These are phyloP conservation scores for Ectobius pallidus DNA, from an alignment of 2,888 invertebrate genomes.

Conservation along the genomic window DNA sequence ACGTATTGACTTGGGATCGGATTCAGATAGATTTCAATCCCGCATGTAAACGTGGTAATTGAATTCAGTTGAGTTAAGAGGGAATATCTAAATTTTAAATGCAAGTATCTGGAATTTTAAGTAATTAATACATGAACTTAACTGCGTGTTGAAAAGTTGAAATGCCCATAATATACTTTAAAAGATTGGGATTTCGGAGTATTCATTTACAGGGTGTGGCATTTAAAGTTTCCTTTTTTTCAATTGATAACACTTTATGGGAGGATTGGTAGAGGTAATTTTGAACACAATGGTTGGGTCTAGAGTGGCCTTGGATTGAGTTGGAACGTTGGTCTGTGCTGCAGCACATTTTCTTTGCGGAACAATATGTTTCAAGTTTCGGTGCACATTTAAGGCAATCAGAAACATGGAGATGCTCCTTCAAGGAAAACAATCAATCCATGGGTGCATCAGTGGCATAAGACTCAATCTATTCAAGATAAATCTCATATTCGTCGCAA, in stretches of 20 bases:
- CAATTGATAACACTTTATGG: neutral
- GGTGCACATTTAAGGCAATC: neutral
- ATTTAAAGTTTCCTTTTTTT: neutral
- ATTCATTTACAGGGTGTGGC: no score
- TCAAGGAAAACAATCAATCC: neutral
- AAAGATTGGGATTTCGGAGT: no score
- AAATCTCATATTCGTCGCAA: neutral
- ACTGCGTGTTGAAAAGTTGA: no score
- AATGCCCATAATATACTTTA: no score
- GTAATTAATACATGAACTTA: no score
- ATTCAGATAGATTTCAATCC: no score
- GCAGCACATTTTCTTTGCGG: neutral
- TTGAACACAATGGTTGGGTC: neutral
- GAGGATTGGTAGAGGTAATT: neutral
- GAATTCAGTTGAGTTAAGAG: no score
- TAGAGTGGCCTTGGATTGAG: neutral
- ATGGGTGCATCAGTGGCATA: neutral
- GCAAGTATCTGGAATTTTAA: no score
- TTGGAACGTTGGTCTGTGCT: neutral
- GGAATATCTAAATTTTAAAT: no score
- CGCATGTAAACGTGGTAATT: no score
- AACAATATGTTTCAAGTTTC: no score
- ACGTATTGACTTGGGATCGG: no score
- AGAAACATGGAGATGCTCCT: neutral
- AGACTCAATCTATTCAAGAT: neutral